Percentiles rank a stretch among this genome's conserved stretches.
Evolutionary conservation across 2,888 invertebrate genomes (phyloP).

Genomic region (Heliconius sara): DNA sequence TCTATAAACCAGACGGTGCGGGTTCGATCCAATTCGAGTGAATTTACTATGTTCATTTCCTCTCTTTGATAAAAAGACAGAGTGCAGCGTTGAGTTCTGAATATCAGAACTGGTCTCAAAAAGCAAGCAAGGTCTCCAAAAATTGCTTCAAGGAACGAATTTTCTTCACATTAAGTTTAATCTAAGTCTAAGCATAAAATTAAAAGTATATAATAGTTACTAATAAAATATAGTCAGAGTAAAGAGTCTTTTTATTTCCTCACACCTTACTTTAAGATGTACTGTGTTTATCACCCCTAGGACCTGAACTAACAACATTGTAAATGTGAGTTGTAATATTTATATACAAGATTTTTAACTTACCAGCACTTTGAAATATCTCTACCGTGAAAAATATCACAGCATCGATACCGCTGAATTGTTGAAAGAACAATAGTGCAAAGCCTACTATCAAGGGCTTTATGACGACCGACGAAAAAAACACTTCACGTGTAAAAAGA

Average conservation of each 20-base stretch:
- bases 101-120: too few species aligned
- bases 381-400: slow-evolving; percentile 85
- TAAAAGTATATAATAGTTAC: too few species aligned
- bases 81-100: neutral
- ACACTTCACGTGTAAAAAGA: slow-evolving; percentile 75
- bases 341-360: neutral
- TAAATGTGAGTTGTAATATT: neutral
- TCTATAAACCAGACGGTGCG: neutral
- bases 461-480: slow-evolving; percentile 75
- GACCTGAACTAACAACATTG: too few species aligned
- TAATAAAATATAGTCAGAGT: too few species aligned
- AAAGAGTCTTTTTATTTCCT: too few species aligned
- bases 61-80: neutral
- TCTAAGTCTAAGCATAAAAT: too few species aligned
- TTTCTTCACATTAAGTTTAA: too few species aligned
- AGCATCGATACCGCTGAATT: slow-evolving; percentile 84
- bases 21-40: neutral
- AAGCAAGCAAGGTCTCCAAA: too few species aligned
- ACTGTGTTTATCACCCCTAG: too few species aligned
- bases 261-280: too few species aligned
- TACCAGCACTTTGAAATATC: slow-evolving; percentile 82
- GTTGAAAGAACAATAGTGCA: slow-evolving; percentile 82
- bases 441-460: slow-evolving; percentile 80
- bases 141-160: too few species aligned
- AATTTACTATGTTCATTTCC: neutral